These are phyloP conservation scores for Ectropis crepuscularia DNA, from an alignment of 2,888 invertebrate species.

Conservation along the genomic window DNA sequence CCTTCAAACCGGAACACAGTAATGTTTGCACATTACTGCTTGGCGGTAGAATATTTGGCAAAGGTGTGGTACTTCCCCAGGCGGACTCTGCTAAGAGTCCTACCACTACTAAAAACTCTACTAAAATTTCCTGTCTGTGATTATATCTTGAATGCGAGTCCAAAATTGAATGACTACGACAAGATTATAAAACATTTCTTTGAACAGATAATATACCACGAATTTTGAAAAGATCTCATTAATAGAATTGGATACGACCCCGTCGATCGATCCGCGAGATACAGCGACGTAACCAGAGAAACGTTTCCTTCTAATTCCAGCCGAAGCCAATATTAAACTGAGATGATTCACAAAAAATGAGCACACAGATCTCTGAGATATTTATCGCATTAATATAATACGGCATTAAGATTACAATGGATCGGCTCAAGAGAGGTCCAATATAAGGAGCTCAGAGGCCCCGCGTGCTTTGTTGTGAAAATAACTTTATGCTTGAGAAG, in stretches of 20 bases:
- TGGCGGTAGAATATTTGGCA: too few species aligned
- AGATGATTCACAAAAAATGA: constrained; percentile 72
- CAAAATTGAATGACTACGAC: constrained; percentile 18
- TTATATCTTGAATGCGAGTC: constrained; percentile 38
- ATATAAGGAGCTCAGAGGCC: constrained; percentile 79
- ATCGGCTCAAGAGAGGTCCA: constrained; percentile 80
- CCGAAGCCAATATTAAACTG: constrained; percentile 74
- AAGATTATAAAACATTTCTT: constrained; percentile 30
- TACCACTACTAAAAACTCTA: too few species aligned
- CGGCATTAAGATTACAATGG: constrained; percentile 83
- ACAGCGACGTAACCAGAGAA: constrained; percentile 69
- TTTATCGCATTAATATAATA: constrained; percentile 85
- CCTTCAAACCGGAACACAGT: too few species aligned
- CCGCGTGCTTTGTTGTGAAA: constrained; percentile 81
- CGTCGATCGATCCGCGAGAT: constrained; percentile 65
- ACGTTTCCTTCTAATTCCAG: constrained; percentile 61
- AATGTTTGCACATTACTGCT: too few species aligned
- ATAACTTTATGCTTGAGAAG: constrained; percentile 81
- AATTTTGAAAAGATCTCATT: constrained; percentile 63
- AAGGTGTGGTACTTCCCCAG: too few species aligned
- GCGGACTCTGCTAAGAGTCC: too few species aligned
- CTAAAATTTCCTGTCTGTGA: constrained; percentile 13
- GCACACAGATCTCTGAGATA: constrained; percentile 73
- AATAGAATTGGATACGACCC: constrained; percentile 72
- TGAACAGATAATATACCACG: constrained; percentile 48